A percentile compares a stretch with the other conserved stretches of the same genome.
Conservation (phyloP, 2,113 vertebrate genomes). For the Lamprotornis superbus region DNA sequence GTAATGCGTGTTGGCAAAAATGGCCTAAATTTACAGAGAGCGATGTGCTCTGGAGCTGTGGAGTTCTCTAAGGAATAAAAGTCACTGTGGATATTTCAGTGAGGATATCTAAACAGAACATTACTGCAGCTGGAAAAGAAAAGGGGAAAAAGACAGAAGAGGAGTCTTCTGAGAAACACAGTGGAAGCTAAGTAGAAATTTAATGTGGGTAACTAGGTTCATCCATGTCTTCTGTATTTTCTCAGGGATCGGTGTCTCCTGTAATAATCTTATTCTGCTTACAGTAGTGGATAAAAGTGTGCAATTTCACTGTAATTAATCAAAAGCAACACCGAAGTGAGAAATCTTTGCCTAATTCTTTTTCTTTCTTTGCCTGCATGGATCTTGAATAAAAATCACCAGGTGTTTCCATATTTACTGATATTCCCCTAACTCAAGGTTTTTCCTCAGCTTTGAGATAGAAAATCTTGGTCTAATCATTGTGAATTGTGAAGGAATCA, state of each 20-base stretch:
- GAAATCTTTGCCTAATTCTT: slow-evolving; percentile 11
- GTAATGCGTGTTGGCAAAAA: background rate
- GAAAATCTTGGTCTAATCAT: slow-evolving; percentile 25
- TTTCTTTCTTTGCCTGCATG: background rate
- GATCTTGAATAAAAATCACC: background rate
- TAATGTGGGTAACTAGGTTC: background rate
- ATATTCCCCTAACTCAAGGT: slow-evolving; percentile 6
- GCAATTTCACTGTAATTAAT: background rate
- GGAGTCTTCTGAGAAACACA: background rate
- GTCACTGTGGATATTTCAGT: background rate
- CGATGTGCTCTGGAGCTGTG: background rate
- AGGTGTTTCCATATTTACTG: slow-evolving; percentile 16
- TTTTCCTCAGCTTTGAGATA: background rate
- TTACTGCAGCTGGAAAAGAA: background rate
- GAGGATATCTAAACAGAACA: background rate
- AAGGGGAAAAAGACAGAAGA: background rate
- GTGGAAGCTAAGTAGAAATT: background rate
- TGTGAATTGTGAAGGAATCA: slow-evolving; percentile 38
- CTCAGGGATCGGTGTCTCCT: background rate
- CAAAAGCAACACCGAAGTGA: background rate
- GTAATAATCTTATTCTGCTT: background rate
- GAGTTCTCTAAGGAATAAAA: background rate
- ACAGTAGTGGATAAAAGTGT: background rate
- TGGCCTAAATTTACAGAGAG: background rate
- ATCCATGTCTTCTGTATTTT: background rate